Evolutionary conservation across 2,797 vertebrate genomes (phyloP).

Genomic region (Urosaurus nigricauda): DNA sequence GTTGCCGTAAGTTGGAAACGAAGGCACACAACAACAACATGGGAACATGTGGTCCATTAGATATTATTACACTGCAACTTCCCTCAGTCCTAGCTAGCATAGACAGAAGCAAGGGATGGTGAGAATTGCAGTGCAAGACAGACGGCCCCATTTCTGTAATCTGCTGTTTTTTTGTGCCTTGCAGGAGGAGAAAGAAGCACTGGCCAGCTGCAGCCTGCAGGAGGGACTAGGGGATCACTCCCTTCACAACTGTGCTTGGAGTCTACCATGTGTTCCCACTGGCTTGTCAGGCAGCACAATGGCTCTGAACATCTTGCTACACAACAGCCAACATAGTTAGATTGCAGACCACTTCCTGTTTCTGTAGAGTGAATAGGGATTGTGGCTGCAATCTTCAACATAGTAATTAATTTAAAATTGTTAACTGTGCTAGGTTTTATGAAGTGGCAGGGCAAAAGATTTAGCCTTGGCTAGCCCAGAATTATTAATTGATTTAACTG

Average conservation of each 20-base stretch:
- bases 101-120: neutral
- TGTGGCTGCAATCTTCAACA: neutral
- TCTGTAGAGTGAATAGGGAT: neutral
- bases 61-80: neutral
- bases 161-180: neutral
- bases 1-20: no score
- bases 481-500: constrained; percentile 7
- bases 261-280: neutral
- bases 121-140: neutral
- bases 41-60: neutral
- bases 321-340: neutral
- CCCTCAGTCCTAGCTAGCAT: no score
- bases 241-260: neutral
- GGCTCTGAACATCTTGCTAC: neutral
- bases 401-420: constrained; percentile 9
- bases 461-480: neutral
- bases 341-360: neutral
- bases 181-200: neutral
- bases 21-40: no score
- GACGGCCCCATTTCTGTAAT: neutral
- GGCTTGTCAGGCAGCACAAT: neutral
- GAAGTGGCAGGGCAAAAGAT: neutral
- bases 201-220: neutral
- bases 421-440: constrained; percentile 19
- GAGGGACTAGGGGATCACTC: neutral